These are phyloP conservation scores for Apeltes quadracus DNA, from an alignment of 2,113 vertebrate species.

Conservation along the genomic window DNA sequence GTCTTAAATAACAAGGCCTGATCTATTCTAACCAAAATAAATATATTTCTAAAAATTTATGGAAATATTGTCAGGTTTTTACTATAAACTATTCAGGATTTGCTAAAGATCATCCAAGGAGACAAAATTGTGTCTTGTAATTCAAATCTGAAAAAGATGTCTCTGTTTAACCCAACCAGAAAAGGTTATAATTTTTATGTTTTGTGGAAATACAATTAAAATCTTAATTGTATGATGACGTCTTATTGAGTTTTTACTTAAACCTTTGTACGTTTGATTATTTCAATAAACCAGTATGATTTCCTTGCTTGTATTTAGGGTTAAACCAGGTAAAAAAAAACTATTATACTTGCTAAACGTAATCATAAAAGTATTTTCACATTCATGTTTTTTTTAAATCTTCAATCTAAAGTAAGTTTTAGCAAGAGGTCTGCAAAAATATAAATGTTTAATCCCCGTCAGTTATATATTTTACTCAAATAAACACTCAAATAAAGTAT, in stretches of 20 bases:
- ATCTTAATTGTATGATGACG: too few relatives aligned
- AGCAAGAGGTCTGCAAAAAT: slow-evolving; percentile 5
- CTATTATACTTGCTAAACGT: neutral
- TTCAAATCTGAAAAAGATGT: too few relatives aligned
- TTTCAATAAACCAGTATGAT: neutral
- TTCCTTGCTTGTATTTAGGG: neutral
- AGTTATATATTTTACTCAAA: neutral
- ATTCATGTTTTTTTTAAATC: neutral
- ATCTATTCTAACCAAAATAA: too few relatives aligned
- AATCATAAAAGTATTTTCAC: neutral
- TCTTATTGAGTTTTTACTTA: neutral
- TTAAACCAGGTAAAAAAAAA: neutral
- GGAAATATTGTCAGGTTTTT: too few relatives aligned
- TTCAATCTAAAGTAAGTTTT: slow-evolving; percentile 11
- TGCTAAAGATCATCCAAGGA: too few relatives aligned
- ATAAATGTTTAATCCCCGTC: slow-evolving; percentile 27
- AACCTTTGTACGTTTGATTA: neutral
- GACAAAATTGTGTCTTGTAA: too few relatives aligned
- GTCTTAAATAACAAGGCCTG: too few relatives aligned
- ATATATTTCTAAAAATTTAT: too few relatives aligned
- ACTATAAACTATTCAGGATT: too few relatives aligned
- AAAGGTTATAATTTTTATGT: too few relatives aligned
- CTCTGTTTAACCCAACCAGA: too few relatives aligned
- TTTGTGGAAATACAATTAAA: too few relatives aligned
- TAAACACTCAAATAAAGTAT: neutral